Percentiles rank a stretch among this genome's conserved stretches.
Evolutionary conservation across 2,113 vertebrate genomes (phyloP).

Genomic region (Muntiacus reevesi): DNA sequence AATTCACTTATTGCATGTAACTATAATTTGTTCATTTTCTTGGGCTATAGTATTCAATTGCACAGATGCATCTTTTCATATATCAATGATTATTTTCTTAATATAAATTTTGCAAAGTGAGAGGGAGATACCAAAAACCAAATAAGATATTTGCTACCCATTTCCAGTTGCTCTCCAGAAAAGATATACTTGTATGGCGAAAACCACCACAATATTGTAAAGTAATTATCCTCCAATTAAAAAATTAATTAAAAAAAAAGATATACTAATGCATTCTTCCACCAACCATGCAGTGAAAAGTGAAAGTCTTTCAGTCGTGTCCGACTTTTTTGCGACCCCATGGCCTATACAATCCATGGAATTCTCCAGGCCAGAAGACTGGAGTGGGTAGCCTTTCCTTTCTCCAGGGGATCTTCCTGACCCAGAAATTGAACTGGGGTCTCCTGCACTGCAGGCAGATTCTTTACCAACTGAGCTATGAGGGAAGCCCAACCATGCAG

Average conservation of each 20-base stretch:
- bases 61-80: neutral
- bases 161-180: neutral
- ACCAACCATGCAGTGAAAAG: neutral
- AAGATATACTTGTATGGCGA: rapidly evolving
- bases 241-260: no score
- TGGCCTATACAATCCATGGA: neutral
- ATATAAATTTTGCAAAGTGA: neutral
- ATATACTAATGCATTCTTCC: neutral
- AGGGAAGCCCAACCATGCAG: neutral
- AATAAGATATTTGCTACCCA: neutral
- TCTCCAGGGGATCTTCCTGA: neutral
- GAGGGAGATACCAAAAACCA: neutral
- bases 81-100: neutral
- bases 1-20: neutral
- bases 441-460: neutral
- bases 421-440: neutral
- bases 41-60: neutral
- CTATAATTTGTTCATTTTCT: neutral
- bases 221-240: neutral
- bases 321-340: neutral
- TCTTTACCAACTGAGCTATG: neutral
- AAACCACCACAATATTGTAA: neutral
- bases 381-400: neutral
- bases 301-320: neutral
- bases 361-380: neutral